Percentiles rank a stretch among this genome's conserved stretches.
phyloP scores from a whole-genome alignment of 1,140 invertebrate species.

The Ceratina japonica region DNA sequence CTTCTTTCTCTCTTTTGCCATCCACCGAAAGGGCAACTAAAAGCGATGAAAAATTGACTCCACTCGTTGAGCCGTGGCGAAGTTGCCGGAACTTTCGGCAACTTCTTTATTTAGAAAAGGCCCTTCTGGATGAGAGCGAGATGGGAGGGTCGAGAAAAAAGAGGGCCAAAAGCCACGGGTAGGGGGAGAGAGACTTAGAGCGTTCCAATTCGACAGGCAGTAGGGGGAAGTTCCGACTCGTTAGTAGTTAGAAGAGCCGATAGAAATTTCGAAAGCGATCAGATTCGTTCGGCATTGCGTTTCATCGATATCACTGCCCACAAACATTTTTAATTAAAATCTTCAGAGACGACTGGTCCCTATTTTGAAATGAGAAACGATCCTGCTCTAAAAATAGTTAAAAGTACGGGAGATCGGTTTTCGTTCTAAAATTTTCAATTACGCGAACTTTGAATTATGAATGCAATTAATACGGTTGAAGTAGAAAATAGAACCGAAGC shows the following conservation, averaged over 20 bases:
- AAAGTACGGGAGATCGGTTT: too few relatives aligned
- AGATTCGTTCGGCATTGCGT: slow-evolving; percentile 40
- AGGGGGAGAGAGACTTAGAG: slow-evolving; percentile 45
- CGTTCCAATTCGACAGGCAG: slow-evolving; percentile 51
- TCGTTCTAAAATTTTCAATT: neutral
- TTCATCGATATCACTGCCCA: slow-evolving; percentile 4
- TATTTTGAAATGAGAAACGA: too few relatives aligned
- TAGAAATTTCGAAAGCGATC: slow-evolving; percentile 43
- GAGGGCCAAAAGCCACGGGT: slow-evolving; percentile 52
- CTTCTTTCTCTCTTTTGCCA: slow-evolving; percentile 55
- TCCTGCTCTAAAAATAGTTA: too few relatives aligned
- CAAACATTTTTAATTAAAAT: slow-evolving; percentile 5
- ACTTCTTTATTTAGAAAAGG: slow-evolving; percentile 64
- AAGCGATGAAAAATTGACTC: slow-evolving; percentile 74
- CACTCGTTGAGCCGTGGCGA: slow-evolving; percentile 60
- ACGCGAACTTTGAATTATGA: neutral
- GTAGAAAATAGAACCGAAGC: neutral
- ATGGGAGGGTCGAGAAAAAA: slow-evolving; percentile 41
- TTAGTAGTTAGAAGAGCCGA: slow-evolving; percentile 64
- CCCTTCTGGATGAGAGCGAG: slow-evolving; percentile 43
- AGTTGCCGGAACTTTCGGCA: slow-evolving; percentile 69
- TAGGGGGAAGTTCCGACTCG: slow-evolving; percentile 61
- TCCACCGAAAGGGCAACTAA: slow-evolving; percentile 64
- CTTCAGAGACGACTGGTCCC: too few relatives aligned
- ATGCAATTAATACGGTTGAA: neutral